A percentile compares a stretch with the other conserved stretches of the same genome.
phyloP scores from a whole-genome alignment of 2,113 vertebrate genomes.

The Lethenteron reissneri region DNA sequence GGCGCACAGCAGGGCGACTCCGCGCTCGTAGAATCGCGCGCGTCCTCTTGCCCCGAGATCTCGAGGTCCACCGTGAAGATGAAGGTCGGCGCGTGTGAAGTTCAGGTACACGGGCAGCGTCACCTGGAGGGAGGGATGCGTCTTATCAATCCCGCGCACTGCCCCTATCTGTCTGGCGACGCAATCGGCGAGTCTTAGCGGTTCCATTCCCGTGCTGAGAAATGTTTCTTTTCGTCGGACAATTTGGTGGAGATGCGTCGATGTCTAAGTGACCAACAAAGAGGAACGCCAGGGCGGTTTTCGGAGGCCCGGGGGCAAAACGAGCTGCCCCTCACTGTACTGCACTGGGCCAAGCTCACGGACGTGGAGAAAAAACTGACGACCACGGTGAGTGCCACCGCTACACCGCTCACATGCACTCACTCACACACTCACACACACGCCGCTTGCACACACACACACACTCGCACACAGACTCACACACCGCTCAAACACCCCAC shows the following conservation, averaged over 20 bases:
- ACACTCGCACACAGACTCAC: no score
- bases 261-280: neutral
- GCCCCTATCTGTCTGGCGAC: neutral
- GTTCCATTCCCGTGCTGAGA: neutral
- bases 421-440: no score
- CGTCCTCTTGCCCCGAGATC: constrained; percentile 84
- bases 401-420: no score
- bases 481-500: no score
- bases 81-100: constrained; percentile 78
- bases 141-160: neutral
- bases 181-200: neutral
- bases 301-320: neutral
- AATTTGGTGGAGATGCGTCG: neutral
- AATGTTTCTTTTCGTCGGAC: neutral
- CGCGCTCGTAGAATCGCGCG: constrained; percentile 90
- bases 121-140: constrained; percentile 29
- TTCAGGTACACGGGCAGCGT: constrained; percentile 88
- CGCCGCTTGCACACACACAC: no score
- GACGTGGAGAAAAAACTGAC: constrained; percentile 44
- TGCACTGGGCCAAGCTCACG: constrained; percentile 71
- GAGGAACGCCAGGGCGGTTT: neutral
- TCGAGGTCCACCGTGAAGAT: constrained; percentile 96
- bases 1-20: constrained; percentile 73
- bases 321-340: constrained; percentile 64
- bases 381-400: constrained; percentile 35